phyloP scores from a whole-genome alignment of 2,113 vertebrate genomes.

The Campylorhamphus procurvoides region DNA sequence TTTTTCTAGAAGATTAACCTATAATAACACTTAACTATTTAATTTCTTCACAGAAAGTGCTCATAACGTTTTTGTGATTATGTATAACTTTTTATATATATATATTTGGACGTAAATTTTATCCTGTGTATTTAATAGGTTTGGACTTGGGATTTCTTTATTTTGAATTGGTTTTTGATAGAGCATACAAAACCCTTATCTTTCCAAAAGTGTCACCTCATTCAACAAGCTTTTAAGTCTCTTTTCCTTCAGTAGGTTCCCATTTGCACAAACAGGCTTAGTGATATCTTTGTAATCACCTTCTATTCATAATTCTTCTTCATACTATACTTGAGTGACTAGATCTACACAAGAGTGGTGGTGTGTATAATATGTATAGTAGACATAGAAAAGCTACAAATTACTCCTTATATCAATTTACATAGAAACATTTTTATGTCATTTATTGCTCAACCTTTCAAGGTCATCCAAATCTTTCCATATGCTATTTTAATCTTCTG shows the following conservation, averaged over 20 bases:
- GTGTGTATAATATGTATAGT: background rate
- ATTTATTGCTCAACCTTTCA: background rate
- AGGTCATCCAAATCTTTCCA: background rate
- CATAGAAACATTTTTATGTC: background rate
- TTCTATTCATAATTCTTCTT: background rate
- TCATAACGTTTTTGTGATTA: background rate
- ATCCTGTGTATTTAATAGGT: background rate
- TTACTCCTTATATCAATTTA: background rate
- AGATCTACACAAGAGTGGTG: background rate
- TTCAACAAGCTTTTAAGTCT: background rate
- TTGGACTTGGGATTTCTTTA: background rate
- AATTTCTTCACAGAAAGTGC: background rate
- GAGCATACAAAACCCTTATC: background rate
- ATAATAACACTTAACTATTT: background rate
- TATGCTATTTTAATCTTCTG: background rate
- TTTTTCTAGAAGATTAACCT: background rate
- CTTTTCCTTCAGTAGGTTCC: background rate
- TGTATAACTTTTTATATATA: accelerated
- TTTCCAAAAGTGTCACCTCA: background rate
- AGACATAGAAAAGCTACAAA: background rate
- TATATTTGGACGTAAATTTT: background rate
- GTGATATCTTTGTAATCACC: background rate
- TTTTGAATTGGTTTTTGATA: background rate
- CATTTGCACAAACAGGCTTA: background rate
- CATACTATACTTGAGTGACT: background rate